Conservation (phyloP, 2,113 vertebrate species). For the Podocnemis expansa region DNA sequence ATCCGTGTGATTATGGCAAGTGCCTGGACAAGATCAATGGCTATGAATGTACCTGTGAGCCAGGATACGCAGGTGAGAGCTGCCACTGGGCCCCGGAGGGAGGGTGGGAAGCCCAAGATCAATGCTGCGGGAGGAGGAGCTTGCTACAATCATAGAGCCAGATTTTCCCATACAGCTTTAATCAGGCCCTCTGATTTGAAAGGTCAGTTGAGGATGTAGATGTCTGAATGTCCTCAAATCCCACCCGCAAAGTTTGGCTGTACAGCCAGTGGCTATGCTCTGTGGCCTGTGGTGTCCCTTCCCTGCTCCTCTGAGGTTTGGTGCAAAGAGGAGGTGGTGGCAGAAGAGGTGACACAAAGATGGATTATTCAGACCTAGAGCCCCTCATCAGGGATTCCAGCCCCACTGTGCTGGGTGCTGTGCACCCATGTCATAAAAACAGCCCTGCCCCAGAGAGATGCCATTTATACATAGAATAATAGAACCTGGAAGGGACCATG, state of each 20-base stretch:
- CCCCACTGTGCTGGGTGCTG: neutral
- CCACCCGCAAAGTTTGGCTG: neutral
- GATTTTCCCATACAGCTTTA: neutral
- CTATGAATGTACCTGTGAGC: conserved; percentile 92
- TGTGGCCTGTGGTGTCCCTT: neutral
- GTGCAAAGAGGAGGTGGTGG: neutral
- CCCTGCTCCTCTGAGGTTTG: neutral
- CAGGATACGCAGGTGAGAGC: conserved; percentile 89
- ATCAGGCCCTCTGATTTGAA: neutral
- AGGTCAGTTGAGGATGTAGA: neutral
- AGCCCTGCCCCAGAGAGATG: neutral
- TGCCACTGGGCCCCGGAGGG: neutral
- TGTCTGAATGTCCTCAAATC: neutral
- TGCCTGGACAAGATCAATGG: conserved; percentile 94
- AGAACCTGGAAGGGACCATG: too few species aligned
- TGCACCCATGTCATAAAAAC: neutral
- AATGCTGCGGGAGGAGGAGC: too few species aligned
- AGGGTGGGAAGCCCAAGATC: fast-evolving
- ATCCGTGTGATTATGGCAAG: conserved; percentile 89
- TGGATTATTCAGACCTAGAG: neutral
- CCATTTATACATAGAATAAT: too few species aligned
- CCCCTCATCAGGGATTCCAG: neutral
- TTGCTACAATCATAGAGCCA: neutral
- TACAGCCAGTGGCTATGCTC: neutral
- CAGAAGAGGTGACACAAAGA: neutral